phyloP scores from a whole-genome alignment of 1,140 invertebrate genomes.

The Cardiocondyla obscurior region DNA sequence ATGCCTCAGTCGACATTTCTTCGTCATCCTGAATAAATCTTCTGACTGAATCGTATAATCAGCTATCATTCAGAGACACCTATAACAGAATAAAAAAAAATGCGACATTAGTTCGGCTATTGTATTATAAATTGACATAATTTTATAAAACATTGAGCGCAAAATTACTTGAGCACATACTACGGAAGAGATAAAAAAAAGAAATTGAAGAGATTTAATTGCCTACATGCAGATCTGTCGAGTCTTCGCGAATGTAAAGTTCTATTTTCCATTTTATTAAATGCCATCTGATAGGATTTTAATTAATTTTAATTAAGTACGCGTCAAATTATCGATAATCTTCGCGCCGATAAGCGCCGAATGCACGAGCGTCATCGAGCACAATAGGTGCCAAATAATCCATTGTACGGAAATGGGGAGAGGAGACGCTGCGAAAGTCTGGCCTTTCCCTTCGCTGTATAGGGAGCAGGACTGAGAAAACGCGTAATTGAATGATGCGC shows the following conservation, averaged over 20 bases:
- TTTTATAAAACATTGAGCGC: background rate
- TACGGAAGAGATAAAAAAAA: background rate
- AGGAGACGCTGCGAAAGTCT: conserved; percentile 34
- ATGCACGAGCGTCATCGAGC: background rate
- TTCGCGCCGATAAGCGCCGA: background rate
- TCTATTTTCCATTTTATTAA: background rate
- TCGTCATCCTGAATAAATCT: background rate
- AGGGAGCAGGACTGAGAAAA: conserved; percentile 17
- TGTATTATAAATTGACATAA: background rate
- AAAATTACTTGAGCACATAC: background rate
- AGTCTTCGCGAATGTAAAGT: background rate
- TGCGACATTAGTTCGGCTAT: background rate
- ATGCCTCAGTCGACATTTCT: background rate
- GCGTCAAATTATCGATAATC: conserved; percentile 15
- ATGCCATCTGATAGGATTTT: background rate
- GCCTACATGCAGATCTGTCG: background rate
- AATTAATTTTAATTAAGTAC: background rate
- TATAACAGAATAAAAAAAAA: background rate
- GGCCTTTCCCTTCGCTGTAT: background rate
- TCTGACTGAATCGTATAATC: background rate
- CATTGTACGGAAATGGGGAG: conserved; percentile 50
- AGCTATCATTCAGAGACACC: background rate
- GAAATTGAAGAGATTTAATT: background rate
- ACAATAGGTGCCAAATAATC: conserved; percentile 53
- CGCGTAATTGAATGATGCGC: conserved; percentile 59